Base-by-base conservation (phyloP, 1,140 invertebrate species). In the Heliconius congener region DNA sequence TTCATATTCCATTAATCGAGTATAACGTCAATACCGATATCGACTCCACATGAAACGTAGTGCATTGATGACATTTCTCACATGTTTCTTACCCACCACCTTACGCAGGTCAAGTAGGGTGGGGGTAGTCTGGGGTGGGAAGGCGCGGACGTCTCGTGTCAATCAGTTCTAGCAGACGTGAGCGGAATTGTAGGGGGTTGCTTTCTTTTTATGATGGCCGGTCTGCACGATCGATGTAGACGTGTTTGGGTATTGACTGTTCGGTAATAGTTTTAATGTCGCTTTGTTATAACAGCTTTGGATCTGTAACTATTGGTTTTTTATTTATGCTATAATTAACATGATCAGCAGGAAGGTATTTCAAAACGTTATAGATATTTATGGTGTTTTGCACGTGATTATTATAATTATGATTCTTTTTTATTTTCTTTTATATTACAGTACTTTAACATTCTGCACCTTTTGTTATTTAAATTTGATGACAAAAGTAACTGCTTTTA, bases 1-100 rank as follows among this genome's bases (percentile, higher is more conserved):
- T 73, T 11, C 23, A 73, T 46, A 27, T 46, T 73, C 39, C 39
- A 27, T 73, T 46, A 50, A 50, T 23, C 72, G 39, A 73, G 27
- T n/a, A 50, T 50, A 46, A 50, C 23, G 72, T 73, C 60, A 30
- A 66, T 66, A 66, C 3, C 60, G 60, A 66, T 66, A 66, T 74
- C 78, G 70, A 55, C 75, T 81, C 77, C 71, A 83, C 81, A 83
- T 23, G 74, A 78, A 76, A 50, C 42, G 23, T 46, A 79, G 88
- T 93, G 91, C 92, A 93, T 93, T 91, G 92, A 92, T 92, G 90
- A 92, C 92, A 92, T 92, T 92, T 93, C 92, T 93, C 92, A 91
- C 92, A 93, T 93, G 92, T 91, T 93, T 88, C 90, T 88, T 84
- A 81, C 87, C 87, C 23, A 37, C 34, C 27, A 52, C 60, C 60